Conservation (phyloP, 2,113 vertebrate species). For the Kryptolebias marmoratus region DNA sequence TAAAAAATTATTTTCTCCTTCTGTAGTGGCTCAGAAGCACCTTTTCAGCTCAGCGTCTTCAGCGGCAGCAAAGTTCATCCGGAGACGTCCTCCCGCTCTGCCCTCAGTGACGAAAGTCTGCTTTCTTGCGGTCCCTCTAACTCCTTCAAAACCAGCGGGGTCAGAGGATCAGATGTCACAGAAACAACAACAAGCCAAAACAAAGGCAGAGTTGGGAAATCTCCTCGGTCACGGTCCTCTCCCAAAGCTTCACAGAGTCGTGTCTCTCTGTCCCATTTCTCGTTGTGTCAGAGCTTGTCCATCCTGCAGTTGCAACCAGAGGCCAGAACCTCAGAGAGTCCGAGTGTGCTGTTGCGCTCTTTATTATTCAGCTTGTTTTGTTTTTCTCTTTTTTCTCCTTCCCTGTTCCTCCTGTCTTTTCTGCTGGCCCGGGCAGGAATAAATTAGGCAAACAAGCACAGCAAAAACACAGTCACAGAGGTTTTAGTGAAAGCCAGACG, state of each 20-base stretch:
- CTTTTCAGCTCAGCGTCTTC: conserved; percentile 10
- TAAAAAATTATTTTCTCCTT: background rate
- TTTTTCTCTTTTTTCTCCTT: background rate
- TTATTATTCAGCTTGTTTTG: conserved; percentile 40
- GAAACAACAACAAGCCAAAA: conserved; percentile 43
- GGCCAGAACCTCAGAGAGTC: conserved; percentile 71
- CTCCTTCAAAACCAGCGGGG: conserved; percentile 36
- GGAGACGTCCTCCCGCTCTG: conserved; percentile 49
- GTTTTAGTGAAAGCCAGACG: conserved; percentile 62
- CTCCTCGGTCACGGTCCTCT: conserved; percentile 40
- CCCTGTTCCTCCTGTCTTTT: conserved; percentile 9
- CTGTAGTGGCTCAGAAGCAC: background rate
- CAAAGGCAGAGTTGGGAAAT: conserved; percentile 58
- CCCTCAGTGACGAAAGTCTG: conserved; percentile 45
- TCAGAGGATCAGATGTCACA: conserved; percentile 62
- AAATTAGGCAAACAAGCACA: conserved; percentile 70
- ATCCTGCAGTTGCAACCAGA: conserved; percentile 72
- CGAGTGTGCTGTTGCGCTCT: conserved; percentile 67
- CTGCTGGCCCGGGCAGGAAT: conserved; percentile 62
- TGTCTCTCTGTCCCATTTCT: conserved; percentile 45
- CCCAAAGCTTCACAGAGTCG: conserved; percentile 24
- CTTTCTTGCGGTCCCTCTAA: conserved; percentile 45
- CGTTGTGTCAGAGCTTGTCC: conserved; percentile 78
- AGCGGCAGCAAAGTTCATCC: conserved; percentile 70
- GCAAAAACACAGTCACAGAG: conserved; percentile 62